These are phyloP conservation scores for Morpho helenor DNA, from an alignment of 2,888 invertebrate species.

Conservation along the genomic window DNA sequence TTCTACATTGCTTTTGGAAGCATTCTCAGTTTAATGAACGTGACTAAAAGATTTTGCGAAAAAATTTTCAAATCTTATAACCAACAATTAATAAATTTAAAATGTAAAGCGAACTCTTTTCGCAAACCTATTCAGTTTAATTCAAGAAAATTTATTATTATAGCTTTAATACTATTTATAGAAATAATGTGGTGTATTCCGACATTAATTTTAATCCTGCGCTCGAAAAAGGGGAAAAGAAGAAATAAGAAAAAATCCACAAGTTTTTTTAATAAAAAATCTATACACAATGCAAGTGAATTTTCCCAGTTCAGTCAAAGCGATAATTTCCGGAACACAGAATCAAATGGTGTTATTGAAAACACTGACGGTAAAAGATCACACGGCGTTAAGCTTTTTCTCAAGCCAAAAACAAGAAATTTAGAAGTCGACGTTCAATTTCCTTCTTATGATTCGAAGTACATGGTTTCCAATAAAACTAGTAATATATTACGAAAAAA, in stretches of 20 bases:
- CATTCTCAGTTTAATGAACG: slow-evolving; percentile 57
- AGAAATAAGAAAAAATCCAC: slow-evolving; percentile 6
- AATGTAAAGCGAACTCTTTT: slow-evolving; percentile 17
- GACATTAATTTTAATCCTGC: slow-evolving; percentile 31
- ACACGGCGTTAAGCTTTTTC: slow-evolving; percentile 23
- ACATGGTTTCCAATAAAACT: slow-evolving; percentile 12
- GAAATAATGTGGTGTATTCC: slow-evolving; percentile 59
- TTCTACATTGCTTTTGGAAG: slow-evolving; percentile 79
- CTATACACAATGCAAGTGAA: not conserved
- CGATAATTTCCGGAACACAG: not conserved
- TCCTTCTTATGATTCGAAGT: slow-evolving; percentile 21
- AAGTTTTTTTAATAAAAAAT: slow-evolving; percentile 11
- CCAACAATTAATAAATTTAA: slow-evolving; percentile 12
- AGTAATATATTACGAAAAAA: slow-evolving; percentile 15
- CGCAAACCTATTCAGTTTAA: slow-evolving; percentile 33
- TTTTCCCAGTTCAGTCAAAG: not conserved
- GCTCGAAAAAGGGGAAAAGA: slow-evolving; percentile 24
- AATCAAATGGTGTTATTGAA: not conserved
- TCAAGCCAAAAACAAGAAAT: slow-evolving; percentile 25
- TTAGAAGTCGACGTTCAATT: slow-evolving; percentile 26
- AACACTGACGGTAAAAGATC: not conserved
- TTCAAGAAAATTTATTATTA: slow-evolving; percentile 46
- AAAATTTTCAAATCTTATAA: slow-evolving; percentile 21
- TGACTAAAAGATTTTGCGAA: slow-evolving; percentile 29
- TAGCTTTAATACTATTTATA: slow-evolving; percentile 45